These are phyloP conservation scores for Ptychoptera contaminata DNA, from an alignment of 2,888 invertebrate species.

Conservation along the genomic window DNA sequence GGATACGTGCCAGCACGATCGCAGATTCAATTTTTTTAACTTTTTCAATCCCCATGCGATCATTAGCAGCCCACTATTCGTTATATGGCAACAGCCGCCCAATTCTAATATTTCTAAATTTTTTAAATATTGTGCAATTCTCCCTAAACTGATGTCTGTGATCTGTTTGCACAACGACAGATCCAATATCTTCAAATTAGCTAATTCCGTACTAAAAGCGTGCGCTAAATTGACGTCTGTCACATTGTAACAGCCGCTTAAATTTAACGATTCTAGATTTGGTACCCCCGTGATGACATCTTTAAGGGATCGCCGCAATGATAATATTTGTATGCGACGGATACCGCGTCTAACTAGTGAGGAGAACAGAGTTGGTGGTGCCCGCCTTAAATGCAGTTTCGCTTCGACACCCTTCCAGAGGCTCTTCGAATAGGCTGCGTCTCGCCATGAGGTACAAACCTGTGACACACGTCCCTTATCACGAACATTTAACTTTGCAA, in stretches of 20 bases:
- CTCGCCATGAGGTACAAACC: constrained; percentile 78
- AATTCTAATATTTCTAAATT: constrained; percentile 77
- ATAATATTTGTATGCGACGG: constrained; percentile 74
- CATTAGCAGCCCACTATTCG: constrained; percentile 70
- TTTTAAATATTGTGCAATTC: constrained; percentile 70
- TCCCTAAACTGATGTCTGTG: constrained; percentile 73
- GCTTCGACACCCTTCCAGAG: constrained; percentile 93
- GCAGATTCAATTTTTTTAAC: constrained; percentile 66
- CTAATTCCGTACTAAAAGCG: constrained; percentile 63
- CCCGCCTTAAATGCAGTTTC: constrained; percentile 68
- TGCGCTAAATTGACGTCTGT: constrained; percentile 72
- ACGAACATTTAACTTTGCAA: constrained; percentile 71
- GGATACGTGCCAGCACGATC: constrained; percentile 86
- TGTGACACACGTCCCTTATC: constrained; percentile 84
- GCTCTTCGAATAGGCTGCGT: constrained; percentile 80
- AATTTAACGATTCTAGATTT: constrained; percentile 70
- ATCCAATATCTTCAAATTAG: constrained; percentile 65
- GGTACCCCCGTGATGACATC: constrained; percentile 77
- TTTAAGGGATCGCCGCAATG: constrained; percentile 62
- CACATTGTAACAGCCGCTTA: constrained; percentile 88
- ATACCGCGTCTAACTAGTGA: constrained; percentile 80
- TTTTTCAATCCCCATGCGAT: constrained; percentile 80
- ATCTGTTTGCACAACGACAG: constrained; percentile 89
- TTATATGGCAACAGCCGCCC: constrained; percentile 83
- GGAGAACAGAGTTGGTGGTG: constrained; percentile 70